These are phyloP conservation scores for Drosophila fungiperda DNA, from an alignment of 2,888 invertebrate genomes.

Conservation along the genomic window DNA sequence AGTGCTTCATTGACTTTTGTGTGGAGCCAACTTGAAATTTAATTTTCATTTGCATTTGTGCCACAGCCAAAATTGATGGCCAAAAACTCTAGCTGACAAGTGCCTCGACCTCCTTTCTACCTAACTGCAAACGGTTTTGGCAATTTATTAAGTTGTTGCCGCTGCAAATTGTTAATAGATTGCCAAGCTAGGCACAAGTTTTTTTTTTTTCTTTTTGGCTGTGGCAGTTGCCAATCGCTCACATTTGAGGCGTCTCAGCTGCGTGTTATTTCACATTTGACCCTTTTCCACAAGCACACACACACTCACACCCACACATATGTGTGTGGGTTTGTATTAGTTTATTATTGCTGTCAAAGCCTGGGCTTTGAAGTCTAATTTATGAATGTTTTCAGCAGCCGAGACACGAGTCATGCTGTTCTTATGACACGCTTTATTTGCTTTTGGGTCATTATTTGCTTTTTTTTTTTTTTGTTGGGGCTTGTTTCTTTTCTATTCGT, in stretches of 20 bases:
- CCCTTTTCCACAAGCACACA: slow-evolving; percentile 55
- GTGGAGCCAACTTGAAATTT: slow-evolving; percentile 21
- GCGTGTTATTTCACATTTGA: slow-evolving; percentile 51
- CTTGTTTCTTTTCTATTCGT: slow-evolving; percentile 6
- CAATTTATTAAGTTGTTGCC: slow-evolving; percentile 39
- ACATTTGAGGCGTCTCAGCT: slow-evolving; percentile 48
- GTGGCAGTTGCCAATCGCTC: slow-evolving; percentile 49
- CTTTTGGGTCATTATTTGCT: slow-evolving; percentile 19
- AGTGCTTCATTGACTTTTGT: slow-evolving; percentile 74
- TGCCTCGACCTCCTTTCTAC: not conserved
- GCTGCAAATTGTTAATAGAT: slow-evolving; percentile 48
- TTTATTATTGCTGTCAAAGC: slow-evolving; percentile 57
- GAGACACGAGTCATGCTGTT: slow-evolving; percentile 53
- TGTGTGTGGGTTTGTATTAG: slow-evolving; percentile 20
- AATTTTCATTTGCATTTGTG: slow-evolving; percentile 71
- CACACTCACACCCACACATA: not conserved
- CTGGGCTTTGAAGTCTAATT: slow-evolving; percentile 74
- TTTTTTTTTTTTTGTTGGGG: not conserved
- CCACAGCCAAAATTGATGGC: slow-evolving; percentile 62
- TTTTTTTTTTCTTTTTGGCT: slow-evolving; percentile 13
- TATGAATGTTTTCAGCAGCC: slow-evolving; percentile 66
- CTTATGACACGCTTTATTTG: slow-evolving; percentile 48
- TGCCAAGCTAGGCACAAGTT: slow-evolving; percentile 17
- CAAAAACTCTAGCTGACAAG: slow-evolving; percentile 14
- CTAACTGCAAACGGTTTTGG: not conserved